Conservation (phyloP, 2,888 invertebrate genomes). For the Steromphala cineraria region DNA sequence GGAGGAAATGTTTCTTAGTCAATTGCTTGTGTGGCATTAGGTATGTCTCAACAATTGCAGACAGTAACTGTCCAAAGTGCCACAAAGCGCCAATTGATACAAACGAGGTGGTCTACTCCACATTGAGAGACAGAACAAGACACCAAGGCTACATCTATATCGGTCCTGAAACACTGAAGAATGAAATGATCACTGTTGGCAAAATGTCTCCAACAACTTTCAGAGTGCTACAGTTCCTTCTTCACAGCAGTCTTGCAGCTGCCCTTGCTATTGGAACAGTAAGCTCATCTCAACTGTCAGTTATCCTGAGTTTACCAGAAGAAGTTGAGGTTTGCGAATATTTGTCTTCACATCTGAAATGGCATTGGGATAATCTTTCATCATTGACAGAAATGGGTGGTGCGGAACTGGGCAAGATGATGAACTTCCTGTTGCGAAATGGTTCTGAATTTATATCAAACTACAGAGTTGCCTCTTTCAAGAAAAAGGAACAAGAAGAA, state of each 20-base stretch:
- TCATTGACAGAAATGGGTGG: constrained; percentile 11
- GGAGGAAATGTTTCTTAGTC: not conserved
- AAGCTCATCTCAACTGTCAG: not conserved
- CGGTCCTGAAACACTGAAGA: not conserved
- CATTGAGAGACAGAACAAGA: not conserved
- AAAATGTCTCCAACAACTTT: constrained; percentile 15
- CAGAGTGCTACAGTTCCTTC: constrained; percentile 10
- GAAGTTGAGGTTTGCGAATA: not conserved
- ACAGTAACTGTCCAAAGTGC: not conserved
- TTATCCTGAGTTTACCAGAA: not conserved
- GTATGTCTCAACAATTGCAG: not conserved
- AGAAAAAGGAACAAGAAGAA: not conserved
- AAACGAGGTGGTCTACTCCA: not conserved
- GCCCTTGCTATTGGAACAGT: constrained; percentile 15
- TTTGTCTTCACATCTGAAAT: not conserved
- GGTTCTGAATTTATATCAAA: not conserved
- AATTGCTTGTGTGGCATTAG: not conserved
- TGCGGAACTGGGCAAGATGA: constrained; percentile 20
- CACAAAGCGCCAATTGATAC: not conserved
- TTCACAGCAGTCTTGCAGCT: constrained; percentile 15
- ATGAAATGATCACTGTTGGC: not conserved
- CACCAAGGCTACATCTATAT: not conserved
- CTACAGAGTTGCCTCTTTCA: not conserved
- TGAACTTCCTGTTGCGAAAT: constrained; percentile 16
- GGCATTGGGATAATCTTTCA: constrained; percentile 19